Evolutionary conservation across 2,113 vertebrate genomes (phyloP), one percentile per base, ranked within the genome.

Genomic region (Myodes glareolus): DNA sequence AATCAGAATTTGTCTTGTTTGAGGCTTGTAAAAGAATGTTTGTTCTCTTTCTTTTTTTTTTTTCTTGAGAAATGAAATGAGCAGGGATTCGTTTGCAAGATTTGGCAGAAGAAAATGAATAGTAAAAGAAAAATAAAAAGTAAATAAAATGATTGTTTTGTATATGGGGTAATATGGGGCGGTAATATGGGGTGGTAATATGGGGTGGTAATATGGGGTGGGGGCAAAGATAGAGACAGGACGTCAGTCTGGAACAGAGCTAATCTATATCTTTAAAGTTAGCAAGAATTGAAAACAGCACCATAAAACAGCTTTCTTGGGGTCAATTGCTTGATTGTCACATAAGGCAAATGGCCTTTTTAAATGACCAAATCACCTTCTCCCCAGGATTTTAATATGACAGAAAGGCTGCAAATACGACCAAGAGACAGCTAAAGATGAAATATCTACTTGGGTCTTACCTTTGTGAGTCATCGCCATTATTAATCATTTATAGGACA

Each of bases 401-500:
- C 68, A 94, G 78, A 91, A 95, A 95, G 88, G 25, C 88, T 77
- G 95, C 87, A 95, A 72, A 47, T 72, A 47, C 0, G 2, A 93
- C 92, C 97, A 98, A 94, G 95, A 33, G 89, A 95, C 58, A 97
- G n/a, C 55, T 76, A 87, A 92, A 78, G 9, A 85, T 82, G 72
- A 80, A 95, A 90, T 95, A 95, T 63, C 93, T 6, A 5, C 68
- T 67, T 92, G 29, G 29, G 5, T 31, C 91, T 98, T 95, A 87
- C 87, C 97, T 97, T 92, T 94, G 97, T 96, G 93, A 97, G 10
- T 88, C 58, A 50, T 94, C 97, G 45, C 21, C 4, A 1, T 47
- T 97, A 95, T 96, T 96, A 92, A 96, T 97, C 90, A 92, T 98
- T 98, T 97, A 92, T 92, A 75, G 63, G 97, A 97, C 21, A 88